Conservation (phyloP, 30 jellyfish, hydroid and myxozoan genomes). For the Chironex yamaguchii region DNA sequence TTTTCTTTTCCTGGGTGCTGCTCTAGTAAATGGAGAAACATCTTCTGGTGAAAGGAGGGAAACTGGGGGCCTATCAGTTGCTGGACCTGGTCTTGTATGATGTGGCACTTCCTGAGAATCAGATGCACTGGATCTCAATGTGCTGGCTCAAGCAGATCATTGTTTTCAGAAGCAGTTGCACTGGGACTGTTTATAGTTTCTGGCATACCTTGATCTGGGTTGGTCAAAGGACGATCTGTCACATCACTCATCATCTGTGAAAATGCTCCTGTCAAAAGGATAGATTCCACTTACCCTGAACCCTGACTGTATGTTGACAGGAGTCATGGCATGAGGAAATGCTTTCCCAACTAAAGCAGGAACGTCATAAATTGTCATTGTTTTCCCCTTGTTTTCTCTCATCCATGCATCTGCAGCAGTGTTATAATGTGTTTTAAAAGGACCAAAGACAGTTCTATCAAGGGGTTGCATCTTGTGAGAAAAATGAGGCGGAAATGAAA, state of each 20-base stretch:
- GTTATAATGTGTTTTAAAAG: slow-evolving; percentile 47
- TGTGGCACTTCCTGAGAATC: too few species aligned
- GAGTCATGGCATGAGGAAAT: slow-evolving; percentile 53
- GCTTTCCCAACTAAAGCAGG: slow-evolving; percentile 61
- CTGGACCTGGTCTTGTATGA: too few species aligned
- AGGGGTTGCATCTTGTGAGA: slow-evolving; percentile 75
- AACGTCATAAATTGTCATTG: slow-evolving; percentile 50
- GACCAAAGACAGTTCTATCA: slow-evolving; percentile 72
- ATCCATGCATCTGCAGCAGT: slow-evolving; percentile 59
- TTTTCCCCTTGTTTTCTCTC: slow-evolving; percentile 59
- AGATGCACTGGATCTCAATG: too few species aligned
- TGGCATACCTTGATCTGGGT: too few species aligned
- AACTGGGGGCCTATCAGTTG: too few species aligned
- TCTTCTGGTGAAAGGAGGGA: too few species aligned
- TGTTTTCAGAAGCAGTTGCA: slow-evolving; percentile 3
- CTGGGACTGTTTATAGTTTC: too few species aligned
- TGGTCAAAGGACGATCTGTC: too few species aligned
- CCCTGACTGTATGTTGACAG: slow-evolving; percentile 64
- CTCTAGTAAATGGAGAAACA: too few species aligned
- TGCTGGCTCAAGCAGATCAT: not conserved
- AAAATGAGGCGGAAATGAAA: slow-evolving; percentile 67
- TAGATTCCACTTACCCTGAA: slow-evolving; percentile 64
- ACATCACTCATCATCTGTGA: slow-evolving; percentile 37
- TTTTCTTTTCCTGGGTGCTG: too few species aligned
- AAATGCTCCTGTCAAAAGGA: slow-evolving; percentile 57